phyloP scores from a whole-genome alignment of 2,888 invertebrate species.

The Amblyteles armatorius region DNA sequence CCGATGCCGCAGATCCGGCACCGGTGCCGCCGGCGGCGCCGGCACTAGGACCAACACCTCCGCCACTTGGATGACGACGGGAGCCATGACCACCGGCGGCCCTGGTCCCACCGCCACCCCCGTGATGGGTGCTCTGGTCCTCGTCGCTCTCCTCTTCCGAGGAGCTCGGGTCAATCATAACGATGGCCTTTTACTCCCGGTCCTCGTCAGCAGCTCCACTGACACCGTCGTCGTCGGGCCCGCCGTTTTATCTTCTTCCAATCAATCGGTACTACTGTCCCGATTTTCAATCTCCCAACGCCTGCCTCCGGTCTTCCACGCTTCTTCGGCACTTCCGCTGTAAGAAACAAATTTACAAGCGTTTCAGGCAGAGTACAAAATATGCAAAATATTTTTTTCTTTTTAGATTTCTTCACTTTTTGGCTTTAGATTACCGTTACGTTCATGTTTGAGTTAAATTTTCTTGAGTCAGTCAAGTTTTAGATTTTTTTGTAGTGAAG shows the following conservation, averaged over 20 bases:
- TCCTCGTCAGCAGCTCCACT: slow-evolving; percentile 18
- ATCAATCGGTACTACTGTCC: slow-evolving; percentile 10
- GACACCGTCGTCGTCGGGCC: slow-evolving; percentile 25
- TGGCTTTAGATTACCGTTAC: no score
- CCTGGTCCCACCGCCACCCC: slow-evolving; percentile 79
- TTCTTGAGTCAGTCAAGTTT: no score
- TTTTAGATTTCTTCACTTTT: no score
- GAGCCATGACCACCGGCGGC: slow-evolving; percentile 80
- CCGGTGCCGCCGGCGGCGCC: slow-evolving; percentile 70
- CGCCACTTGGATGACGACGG: slow-evolving; percentile 85
- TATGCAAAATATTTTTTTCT: no score
- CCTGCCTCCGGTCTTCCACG: slow-evolving; percentile 24
- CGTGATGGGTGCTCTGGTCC: slow-evolving; percentile 89
- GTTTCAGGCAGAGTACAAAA: no score
- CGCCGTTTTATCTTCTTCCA: slow-evolving; percentile 31
- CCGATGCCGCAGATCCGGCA: slow-evolving; percentile 83
- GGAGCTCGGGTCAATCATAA: slow-evolving; percentile 98
- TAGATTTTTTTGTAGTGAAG: no score
- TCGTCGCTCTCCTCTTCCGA: slow-evolving; percentile 98
- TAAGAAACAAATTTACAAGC: neutral
- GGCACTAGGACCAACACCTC: slow-evolving; percentile 75
- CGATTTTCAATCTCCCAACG: slow-evolving; percentile 5
- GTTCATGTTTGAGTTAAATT: no score
- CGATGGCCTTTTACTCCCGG: slow-evolving; percentile 44
- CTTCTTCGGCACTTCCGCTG: neutral